phyloP scores from a whole-genome alignment of 92 coral and sea anemone species.

The Umimayanthus chanpuru region DNA sequence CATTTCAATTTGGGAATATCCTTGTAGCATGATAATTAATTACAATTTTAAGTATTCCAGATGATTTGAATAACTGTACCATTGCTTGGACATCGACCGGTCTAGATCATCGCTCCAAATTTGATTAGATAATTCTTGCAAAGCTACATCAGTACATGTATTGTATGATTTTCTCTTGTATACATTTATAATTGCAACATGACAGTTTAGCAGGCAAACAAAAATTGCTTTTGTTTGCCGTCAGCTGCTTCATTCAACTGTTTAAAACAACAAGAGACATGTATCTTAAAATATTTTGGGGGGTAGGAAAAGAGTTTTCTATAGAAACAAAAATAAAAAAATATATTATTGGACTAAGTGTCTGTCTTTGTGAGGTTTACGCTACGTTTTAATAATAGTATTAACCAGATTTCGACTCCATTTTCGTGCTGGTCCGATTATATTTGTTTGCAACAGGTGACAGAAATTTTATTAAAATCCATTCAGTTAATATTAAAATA shows the following conservation, averaged over 20 bases:
- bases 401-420: background rate
- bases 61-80: no score
- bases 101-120: no score
- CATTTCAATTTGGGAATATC: no score
- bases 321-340: no score
- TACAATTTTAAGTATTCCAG: no score
- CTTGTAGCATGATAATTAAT: no score
- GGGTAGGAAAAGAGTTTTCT: background rate
- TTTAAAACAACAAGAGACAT: background rate
- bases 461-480: background rate
- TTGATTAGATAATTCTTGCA: background rate
- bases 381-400: no score
- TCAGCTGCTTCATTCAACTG: slow-evolving; percentile 14
- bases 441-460: slow-evolving; percentile 32
- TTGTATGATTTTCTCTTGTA: background rate
- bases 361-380: background rate
- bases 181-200: background rate
- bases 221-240: background rate
- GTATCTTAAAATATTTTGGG: background rate
- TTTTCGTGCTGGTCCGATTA: background rate
- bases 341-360: no score
- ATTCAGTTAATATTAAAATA: slow-evolving; percentile 22
- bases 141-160: no score
- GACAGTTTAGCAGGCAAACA: slow-evolving; percentile 10
- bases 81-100: no score